Conservation (phyloP, 2,888 invertebrate species). For the Eristalis intricaria region DNA sequence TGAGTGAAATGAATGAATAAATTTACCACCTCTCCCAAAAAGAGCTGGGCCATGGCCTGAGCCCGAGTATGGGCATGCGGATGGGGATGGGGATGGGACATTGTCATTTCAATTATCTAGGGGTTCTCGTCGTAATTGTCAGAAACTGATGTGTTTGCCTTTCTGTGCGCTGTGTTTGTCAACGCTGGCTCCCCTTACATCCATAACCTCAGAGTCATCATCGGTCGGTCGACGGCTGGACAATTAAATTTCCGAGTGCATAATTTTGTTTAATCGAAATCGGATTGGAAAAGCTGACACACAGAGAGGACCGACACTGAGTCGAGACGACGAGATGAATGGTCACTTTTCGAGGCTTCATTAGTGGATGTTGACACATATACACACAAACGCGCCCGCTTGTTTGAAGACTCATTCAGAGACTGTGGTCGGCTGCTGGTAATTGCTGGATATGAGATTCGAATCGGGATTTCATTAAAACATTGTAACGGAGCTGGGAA, state of each 20-base stretch:
- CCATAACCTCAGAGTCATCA: not conserved
- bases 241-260: conserved; percentile 70
- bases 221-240: not conserved
- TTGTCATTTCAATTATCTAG: conserved; percentile 55
- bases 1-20: conserved; percentile 50
- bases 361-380: conserved; percentile 40
- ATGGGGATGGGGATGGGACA: not conserved
- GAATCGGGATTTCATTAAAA: conserved; percentile 40
- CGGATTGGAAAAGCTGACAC: conserved; percentile 38
- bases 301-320: not conserved
- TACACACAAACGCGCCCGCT: not conserved
- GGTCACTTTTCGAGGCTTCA: conserved; percentile 39
- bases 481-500: conserved; percentile 31
- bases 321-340: not conserved
- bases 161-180: conserved; percentile 17
- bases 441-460: conserved; percentile 39
- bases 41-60: not conserved
- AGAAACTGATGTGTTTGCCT: conserved; percentile 69
- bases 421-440: conserved; percentile 13
- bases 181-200: conserved; percentile 7
- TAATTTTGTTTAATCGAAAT: conserved; percentile 68
- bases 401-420: conserved; percentile 31
- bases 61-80: too few species aligned
- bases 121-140: conserved; percentile 52
- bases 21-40: conserved; percentile 24